phyloP scores from a whole-genome alignment of 2,888 invertebrate genomes.

The Apodemia mormo region DNA sequence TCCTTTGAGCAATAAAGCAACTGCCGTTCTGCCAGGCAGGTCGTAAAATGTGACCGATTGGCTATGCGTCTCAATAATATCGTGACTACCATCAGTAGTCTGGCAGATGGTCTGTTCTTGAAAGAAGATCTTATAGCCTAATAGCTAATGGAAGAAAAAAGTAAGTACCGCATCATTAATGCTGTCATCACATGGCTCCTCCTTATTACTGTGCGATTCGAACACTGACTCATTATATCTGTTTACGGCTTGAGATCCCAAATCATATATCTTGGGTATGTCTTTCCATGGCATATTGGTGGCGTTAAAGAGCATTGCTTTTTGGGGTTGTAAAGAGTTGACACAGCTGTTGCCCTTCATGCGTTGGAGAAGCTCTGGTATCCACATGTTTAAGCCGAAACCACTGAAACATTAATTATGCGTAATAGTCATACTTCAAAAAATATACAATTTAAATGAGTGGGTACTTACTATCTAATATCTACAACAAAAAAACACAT shows the following conservation, averaged over 20 bases:
- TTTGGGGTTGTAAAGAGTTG: conserved; percentile 53
- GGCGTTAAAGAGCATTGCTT: conserved; percentile 53
- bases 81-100: no score
- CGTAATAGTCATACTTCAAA: no score
- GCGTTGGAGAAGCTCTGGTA: conserved; percentile 87
- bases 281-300: conserved; percentile 62
- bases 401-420: conserved; percentile 64
- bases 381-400: conserved; percentile 87
- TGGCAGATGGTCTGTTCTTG: no score
- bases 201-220: conserved; percentile 40
- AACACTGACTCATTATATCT: conserved; percentile 45
- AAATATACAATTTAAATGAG: no score
- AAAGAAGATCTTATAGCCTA: no score
- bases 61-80: no score
- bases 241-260: conserved; percentile 48
- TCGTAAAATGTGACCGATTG: no score
- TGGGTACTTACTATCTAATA: no score
- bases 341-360: conserved; percentile 63
- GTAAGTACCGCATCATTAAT: conserved; percentile 62
- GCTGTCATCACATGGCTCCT: conserved; percentile 51
- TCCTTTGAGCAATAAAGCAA: no score
- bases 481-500: no score
- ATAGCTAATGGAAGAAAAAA: not conserved
- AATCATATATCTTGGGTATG: conserved; percentile 69
- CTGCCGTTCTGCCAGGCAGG: no score